Conservation (phyloP, 2,888 invertebrate species). For the Galerucella calmariensis region DNA sequence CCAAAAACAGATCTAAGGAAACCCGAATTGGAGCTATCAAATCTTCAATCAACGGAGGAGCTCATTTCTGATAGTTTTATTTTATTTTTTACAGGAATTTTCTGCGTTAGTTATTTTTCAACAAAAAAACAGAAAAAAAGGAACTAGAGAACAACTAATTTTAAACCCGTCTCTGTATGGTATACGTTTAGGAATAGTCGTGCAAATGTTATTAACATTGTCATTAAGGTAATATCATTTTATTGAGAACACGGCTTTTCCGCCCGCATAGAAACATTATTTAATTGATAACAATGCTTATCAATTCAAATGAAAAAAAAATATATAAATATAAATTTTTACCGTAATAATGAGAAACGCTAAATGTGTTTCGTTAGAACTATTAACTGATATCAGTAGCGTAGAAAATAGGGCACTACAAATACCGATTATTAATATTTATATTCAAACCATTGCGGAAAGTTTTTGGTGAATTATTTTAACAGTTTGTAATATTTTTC, state of each 20-base stretch:
- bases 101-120: too few relatives aligned
- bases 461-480: too few relatives aligned
- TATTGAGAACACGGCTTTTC: conserved; percentile 43
- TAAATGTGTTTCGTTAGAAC: conserved; percentile 18
- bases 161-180: neutral
- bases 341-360: conserved; percentile 36
- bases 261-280: conserved; percentile 45
- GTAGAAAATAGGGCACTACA: neutral
- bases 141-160: too few relatives aligned
- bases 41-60: too few relatives aligned
- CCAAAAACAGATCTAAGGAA: too few relatives aligned
- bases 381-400: conserved; percentile 60
- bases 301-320: conserved; percentile 43
- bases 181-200: neutral
- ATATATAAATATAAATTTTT: conserved; percentile 18
- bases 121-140: too few relatives aligned
- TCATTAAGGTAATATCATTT: conserved; percentile 43
- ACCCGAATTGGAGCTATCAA: too few relatives aligned
- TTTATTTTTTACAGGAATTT: too few relatives aligned
- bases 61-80: too few relatives aligned
- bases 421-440: neutral
- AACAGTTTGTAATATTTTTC: too few relatives aligned
- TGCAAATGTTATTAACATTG: conserved; percentile 26
- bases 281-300: conserved; percentile 41
- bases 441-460: too few relatives aligned